Evolutionary conservation across 2,888 invertebrate genomes (phyloP), one percentile per base, ranked within the genome.

Genomic region (Brachypalpus laphriformis): DNA sequence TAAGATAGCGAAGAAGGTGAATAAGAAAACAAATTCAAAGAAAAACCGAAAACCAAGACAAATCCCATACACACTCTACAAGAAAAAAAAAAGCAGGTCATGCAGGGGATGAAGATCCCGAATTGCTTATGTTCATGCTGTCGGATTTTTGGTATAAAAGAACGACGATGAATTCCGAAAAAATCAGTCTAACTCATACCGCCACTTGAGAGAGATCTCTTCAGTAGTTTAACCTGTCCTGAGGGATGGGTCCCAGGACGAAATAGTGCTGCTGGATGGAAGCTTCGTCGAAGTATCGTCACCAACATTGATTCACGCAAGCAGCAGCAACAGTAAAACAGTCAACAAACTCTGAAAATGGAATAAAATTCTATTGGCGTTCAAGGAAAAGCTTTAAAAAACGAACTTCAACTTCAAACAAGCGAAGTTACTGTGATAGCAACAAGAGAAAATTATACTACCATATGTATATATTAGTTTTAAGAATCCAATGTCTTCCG

Each of bases 111-210:
- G 85, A 81, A 71, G 16, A 34, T 65, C 14, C 28, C 22, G 3
- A 65, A 54, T 63, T 51, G 11, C 28, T 34, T 14, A 31, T 11
- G 42, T 6, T 61, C 51, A 16, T 34, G 2, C n/a, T 34, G 42
- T 4, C 16, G 18, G n/a, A 63, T 2, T 40, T 71, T 54, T n/a
- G 31, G 80, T 85, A 85, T 85, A 85, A 85, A 85, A 85, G 70
- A 51, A 59, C 51, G 20, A 22, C 7, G 57, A 31, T 0, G 7
- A 25, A 7, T 42, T 51, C 45, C 16, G 80, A 81, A 71, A 85
- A 81, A 85, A 75, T 81, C 81, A 85, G 85, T 85, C 66, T 76
- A 85, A 81, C 85, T 85, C 85, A 81, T 8, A 65, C 71, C 40
- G 57, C 81, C 81, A 54, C 42, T 25, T 78, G 49, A 28, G 71